Evolutionary conservation across 2,888 invertebrate species (phyloP), one percentile per base, ranked within the genome.

Genomic region (Hirudinaria manillensis): DNA sequence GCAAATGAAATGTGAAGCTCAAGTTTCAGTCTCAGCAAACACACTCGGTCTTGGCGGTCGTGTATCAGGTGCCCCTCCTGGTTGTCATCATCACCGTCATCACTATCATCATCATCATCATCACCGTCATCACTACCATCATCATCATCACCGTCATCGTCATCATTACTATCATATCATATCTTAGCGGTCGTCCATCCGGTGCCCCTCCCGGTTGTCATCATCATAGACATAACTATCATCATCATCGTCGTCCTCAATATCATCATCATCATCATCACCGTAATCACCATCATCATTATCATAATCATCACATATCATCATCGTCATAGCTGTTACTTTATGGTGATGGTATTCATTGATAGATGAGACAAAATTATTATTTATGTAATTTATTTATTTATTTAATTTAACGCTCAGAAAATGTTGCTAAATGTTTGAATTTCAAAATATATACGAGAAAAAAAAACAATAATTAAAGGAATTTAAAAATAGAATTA

Each of bases 51-150:
- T 10, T 13, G 24, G 38, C 21, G n/a, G n/a, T 72, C 45, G n/a
- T 24, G 38, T n/a, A 27, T 72, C 72, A 72, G 53, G 13, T 72
- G 21, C 24, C 6, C 68, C 21, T 27, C 27, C n/a, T 32, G 13
- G 24, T 32, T 7, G 68, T 68, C 36, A 68, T 36, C 38, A 38
- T 36, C 27, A 38, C 19, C 19, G 68, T 53, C 72, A 72, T 56
- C 72, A 45, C 53, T 53, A 53, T 56, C 72, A 27, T 72, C 6
- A 4, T 56, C 36, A 56, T 72, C 72, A 72, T 55, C 72, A 72
- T 72, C 56, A 56, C 56, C 72, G 55, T 53, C 56, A 72, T 56
- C 72, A 72, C 29, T 32, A 4, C 24, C 71, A 38, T 29, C 34
- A 68, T 68, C 68, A 68, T 29, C 36, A 68, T 68, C 7, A 32